Evolutionary conservation across 1,140 invertebrate species (phyloP).

Genomic region (Drosophila bocqueti): DNA sequence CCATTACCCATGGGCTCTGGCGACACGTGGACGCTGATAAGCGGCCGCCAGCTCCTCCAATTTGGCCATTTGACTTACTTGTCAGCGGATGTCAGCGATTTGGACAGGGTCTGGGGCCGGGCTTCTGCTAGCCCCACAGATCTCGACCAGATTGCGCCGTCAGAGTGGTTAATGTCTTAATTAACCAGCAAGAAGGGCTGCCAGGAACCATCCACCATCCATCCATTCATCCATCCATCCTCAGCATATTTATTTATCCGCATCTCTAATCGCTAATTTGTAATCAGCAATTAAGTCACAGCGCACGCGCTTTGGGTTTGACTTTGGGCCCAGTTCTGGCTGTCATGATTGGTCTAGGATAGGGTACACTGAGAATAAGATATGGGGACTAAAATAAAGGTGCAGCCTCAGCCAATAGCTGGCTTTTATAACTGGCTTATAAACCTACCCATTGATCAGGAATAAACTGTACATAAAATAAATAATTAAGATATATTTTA

Average conservation of each 20-base stretch:
- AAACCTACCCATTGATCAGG: too few species aligned
- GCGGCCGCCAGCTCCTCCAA: slow-evolving; percentile 26
- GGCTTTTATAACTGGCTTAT: not conserved
- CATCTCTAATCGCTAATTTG: slow-evolving; percentile 74
- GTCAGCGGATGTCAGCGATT: slow-evolving; percentile 77
- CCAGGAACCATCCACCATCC: not conserved
- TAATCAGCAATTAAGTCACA: slow-evolving; percentile 83
- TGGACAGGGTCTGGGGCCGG: slow-evolving; percentile 41
- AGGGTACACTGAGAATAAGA: slow-evolving; percentile 4
- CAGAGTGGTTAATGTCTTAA: slow-evolving; percentile 82
- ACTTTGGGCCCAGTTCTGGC: slow-evolving; percentile 31
- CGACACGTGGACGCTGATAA: slow-evolving; percentile 80
- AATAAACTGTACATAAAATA: too few species aligned
- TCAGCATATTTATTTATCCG: slow-evolving; percentile 37
- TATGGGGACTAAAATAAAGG: too few species aligned
- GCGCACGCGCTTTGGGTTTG: slow-evolving; percentile 58
- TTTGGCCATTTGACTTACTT: slow-evolving; percentile 20
- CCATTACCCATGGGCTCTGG: slow-evolving; percentile 45
- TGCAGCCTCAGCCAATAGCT: not conserved
- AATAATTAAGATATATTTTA: too few species aligned
- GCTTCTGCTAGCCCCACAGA: slow-evolving; percentile 4
- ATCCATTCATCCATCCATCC: not conserved
- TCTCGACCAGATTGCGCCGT: slow-evolving; percentile 29
- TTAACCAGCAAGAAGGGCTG: slow-evolving; percentile 67
- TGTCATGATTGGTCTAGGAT: slow-evolving; percentile 7